Base-by-base conservation (phyloP, 1,140 invertebrate species). In the Dendrolimus punctatus region DNA sequence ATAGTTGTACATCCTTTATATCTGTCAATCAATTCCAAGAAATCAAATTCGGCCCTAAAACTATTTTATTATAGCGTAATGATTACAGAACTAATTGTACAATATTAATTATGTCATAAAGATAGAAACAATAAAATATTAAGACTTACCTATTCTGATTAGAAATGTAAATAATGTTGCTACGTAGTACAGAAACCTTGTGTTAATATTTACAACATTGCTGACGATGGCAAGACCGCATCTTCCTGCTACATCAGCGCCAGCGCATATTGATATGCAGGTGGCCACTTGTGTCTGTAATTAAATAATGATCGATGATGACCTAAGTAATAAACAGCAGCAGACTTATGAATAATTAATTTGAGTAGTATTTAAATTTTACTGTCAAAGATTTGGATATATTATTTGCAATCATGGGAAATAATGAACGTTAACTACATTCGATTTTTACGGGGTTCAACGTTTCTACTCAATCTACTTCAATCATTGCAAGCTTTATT, bases 231-330 rank as follows among this genome's bases (percentile, higher is more conserved):
- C 88, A 5, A 90, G 65, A 23, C 77, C 71, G 48, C 87, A 85
- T n/a, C 90, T 76, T 0, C 89, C 89, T 0, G 73, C 57, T 6
- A 90, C 76, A 62, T 90, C 89, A 0, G 89, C 87, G 0, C 85
- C 88, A 0, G 88, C 87, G 9, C 87, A 83, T 39, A 90, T 84
- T 3, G 89, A 89, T 46, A 90, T 89, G 47, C 89, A 88, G 6
- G 68, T 82, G 7, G 89, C 89, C 0, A 88, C 85, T 58, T 87
- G 73, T 10, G 63, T 62, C 89, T 90, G 68, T 38, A 76, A 75
- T 23, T 7, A 59, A 49, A 52, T 4, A 51, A 6, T 45, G 23
- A 9, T 5, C n/a, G 6, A 9, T 8, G 23, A 6, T 8, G n/a
- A n/a, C 7, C 6, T n/a, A 7, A 23, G 23, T 2, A 23, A 23